Conservation (phyloP, 2,797 vertebrate genomes). For the Neostethus bicornis region DNA sequence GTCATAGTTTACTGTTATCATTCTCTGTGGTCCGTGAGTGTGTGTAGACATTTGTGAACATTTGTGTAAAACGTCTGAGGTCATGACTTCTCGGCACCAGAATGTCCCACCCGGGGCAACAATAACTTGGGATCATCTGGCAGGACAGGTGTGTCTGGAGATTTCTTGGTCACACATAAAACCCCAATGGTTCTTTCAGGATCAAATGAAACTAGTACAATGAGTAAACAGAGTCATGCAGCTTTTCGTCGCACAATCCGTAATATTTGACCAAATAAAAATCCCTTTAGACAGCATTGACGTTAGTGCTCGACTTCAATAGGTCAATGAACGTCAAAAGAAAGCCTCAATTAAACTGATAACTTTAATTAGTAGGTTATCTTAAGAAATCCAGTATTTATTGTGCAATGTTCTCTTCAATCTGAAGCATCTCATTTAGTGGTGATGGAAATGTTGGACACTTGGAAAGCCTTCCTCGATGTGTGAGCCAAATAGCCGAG, state of each 20-base stretch:
- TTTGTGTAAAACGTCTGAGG: slow-evolving; percentile 40
- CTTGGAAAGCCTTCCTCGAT: slow-evolving; percentile 65
- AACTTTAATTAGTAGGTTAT: not conserved
- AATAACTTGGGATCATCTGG: slow-evolving; percentile 66
- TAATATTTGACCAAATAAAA: no score
- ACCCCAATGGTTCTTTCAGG: no score
- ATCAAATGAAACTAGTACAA: no score
- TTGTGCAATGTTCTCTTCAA: slow-evolving; percentile 21
- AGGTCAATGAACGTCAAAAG: not conserved
- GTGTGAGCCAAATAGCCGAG: slow-evolving; percentile 70
- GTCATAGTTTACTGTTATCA: not conserved
- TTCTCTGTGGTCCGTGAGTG: not conserved
- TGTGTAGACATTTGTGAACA: slow-evolving; percentile 14
- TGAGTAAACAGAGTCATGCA: no score
- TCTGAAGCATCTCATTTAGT: slow-evolving; percentile 44
- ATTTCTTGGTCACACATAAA: slow-evolving; percentile 20
- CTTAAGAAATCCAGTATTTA: not conserved
- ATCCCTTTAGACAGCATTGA: no score
- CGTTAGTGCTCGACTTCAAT: not conserved
- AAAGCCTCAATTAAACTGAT: not conserved
- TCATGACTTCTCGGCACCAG: slow-evolving; percentile 54
- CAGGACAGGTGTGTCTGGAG: slow-evolving; percentile 68
- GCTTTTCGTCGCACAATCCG: no score
- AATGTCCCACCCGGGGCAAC: slow-evolving; percentile 36
- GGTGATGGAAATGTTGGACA: slow-evolving; percentile 45